Evolutionary conservation across 2,888 invertebrate species (phyloP).

Genomic region (Sarcophaga variegata): DNA sequence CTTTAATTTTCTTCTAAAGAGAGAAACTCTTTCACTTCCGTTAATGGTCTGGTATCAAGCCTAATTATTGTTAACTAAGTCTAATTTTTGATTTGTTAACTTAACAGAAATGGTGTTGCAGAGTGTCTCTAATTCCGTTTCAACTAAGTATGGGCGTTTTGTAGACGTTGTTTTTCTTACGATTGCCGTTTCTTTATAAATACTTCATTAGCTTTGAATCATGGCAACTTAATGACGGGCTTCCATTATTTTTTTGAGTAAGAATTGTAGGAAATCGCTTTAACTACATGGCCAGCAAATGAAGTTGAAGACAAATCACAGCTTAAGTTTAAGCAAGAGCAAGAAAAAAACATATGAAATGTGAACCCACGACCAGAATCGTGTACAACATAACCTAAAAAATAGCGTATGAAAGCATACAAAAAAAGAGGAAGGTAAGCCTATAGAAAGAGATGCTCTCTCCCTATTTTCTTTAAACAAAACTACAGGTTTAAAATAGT

Average conservation of each 20-base stretch:
- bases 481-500: too few species aligned
- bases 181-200: slow-evolving; percentile 28
- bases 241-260: slow-evolving; percentile 5
- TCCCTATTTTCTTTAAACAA: too few species aligned
- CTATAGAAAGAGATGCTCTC: too few species aligned
- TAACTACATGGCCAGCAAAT: too few species aligned
- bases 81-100: too few species aligned
- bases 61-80: too few species aligned
- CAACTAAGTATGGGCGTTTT: slow-evolving; percentile 61
- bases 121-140: slow-evolving; percentile 33
- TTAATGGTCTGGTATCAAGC: too few species aligned
- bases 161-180: slow-evolving; percentile 34
- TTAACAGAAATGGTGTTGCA: too few species aligned
- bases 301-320: too few species aligned
- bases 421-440: not conserved
- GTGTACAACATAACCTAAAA: slow-evolving; percentile 65
- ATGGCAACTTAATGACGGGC: slow-evolving; percentile 65
- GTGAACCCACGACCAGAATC: slow-evolving; percentile 62
- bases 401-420: slow-evolving; percentile 23
- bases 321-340: not conserved
- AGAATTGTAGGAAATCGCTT: slow-evolving; percentile 3
- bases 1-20: too few species aligned
- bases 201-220: slow-evolving; percentile 69
- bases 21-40: too few species aligned
- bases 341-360: slow-evolving; percentile 36